Conservation (phyloP, 2,888 invertebrate species). For the Mythimna loreyi region DNA sequence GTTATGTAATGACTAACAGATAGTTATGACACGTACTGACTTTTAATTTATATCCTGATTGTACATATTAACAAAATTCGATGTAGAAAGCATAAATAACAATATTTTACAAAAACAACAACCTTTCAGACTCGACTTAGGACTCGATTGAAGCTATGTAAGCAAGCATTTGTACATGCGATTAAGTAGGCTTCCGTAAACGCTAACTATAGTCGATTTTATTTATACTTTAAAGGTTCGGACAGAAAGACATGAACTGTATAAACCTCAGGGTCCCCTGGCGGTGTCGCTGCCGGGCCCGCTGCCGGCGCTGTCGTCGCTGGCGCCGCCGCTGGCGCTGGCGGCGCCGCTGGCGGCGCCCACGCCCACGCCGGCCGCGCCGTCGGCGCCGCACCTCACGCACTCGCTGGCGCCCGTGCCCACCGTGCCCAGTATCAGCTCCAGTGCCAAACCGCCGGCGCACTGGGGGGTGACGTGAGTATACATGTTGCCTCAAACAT, state of each 20-base stretch:
- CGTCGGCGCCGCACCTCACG: constrained; percentile 84
- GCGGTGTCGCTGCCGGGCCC: constrained; percentile 66
- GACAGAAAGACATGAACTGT: constrained; percentile 54
- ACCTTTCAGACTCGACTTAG: too few relatives aligned
- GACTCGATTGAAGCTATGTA: not conserved
- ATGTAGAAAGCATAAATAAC: too few relatives aligned
- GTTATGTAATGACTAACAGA: too few relatives aligned
- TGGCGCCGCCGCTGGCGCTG: constrained; percentile 67
- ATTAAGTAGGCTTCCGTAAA: not conserved
- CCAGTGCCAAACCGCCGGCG: constrained; percentile 87
- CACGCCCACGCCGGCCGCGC: constrained; percentile 84
- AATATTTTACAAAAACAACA: too few relatives aligned
- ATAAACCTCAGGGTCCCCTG: constrained; percentile 64
- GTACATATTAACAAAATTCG: too few relatives aligned
- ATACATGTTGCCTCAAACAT: constrained; percentile 45
- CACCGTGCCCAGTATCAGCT: constrained; percentile 88
- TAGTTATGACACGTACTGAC: too few relatives aligned
- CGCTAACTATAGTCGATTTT: constrained; percentile 10
- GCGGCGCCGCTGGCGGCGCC: constrained; percentile 82
- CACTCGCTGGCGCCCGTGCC: constrained; percentile 89
- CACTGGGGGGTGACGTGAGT: constrained; percentile 91
- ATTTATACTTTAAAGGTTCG: constrained; percentile 53
- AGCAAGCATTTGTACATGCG: not conserved
- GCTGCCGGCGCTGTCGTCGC: constrained; percentile 74
- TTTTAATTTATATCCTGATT: too few relatives aligned